Evolutionary conservation across 2,113 vertebrate genomes (phyloP), one percentile per base, ranked within the genome.

Genomic region (Barbus barbus): DNA sequence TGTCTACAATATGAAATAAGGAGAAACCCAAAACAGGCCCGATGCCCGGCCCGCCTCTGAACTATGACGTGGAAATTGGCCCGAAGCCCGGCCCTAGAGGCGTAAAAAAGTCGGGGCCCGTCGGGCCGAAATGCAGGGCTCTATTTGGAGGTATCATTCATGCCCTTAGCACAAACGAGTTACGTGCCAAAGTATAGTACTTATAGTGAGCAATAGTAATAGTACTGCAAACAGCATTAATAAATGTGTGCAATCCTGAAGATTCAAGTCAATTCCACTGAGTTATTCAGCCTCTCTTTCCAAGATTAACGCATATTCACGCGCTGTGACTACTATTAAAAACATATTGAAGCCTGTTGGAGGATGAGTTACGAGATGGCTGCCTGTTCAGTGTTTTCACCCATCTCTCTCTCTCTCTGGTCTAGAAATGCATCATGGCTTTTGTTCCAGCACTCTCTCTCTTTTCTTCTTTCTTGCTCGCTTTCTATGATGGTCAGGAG

Each of bases 241-340:
- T 48, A 74, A 24, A 46, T 74, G 38, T 73, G n/a, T 46, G 22
- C 31, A 1, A 71, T 71, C 67, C 67, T n/a, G 67, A 71, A 74
- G 41, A 46, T 74, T 74, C 74, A 33, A 31, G 28, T 77, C 24
- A 56, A 53, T 26, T 56, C 16, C 74, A 51, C 44, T 77, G 28
- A 33, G 74, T 26, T 53, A 26, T 76, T 77, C 46, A 28, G 9
- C 28, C 11, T 74, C 44, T 48, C 38, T 16, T 77, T 48, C 28
- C 44, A 33, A 77, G 44, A 77, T 56, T 16, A 77, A 77, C 33
- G 48, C 48, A 77, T 77, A 77, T 77, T 77, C 48, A 77, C 14
- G 7, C 26, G 48, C 72, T 48, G 24, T 24, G 41, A 48, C 72
- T 74, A 46, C 6, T 74, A 74, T 36, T 78, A 60, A 36, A n/a